These are phyloP conservation scores for Monodelphis domestica DNA, from an alignment of 2,797 vertebrate species.

Conservation along the genomic window DNA sequence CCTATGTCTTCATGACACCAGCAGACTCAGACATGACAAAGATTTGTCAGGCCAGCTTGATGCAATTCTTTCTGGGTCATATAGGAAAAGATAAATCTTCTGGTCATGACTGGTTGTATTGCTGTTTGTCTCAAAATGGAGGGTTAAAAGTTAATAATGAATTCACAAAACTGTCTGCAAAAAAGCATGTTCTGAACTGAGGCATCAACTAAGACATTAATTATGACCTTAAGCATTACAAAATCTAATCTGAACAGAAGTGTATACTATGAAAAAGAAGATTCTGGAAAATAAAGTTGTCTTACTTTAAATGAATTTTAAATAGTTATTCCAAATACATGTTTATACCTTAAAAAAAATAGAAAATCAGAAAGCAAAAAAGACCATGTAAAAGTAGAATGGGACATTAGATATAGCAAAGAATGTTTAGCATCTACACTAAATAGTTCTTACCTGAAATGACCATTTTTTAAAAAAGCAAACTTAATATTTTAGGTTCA, in stretches of 20 bases:
- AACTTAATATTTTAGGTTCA: neutral
- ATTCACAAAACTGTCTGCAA: neutral
- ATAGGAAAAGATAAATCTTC: conserved; percentile 1
- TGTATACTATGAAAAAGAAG: neutral
- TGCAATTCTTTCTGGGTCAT: neutral
- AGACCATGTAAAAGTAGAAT: neutral
- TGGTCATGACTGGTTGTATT: neutral
- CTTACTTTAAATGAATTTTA: neutral
- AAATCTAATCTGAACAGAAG: conserved; percentile 21
- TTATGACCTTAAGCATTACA: neutral
- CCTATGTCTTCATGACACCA: conserved; percentile 28
- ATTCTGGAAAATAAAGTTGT: neutral
- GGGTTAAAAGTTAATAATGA: conserved; percentile 34
- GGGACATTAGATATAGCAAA: neutral
- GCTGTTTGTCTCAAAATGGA: neutral
- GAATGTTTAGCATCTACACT: neutral
- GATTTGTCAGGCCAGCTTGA: conserved; percentile 1
- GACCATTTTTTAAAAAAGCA: neutral
- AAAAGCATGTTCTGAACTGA: conserved; percentile 10
- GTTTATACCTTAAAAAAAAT: neutral
- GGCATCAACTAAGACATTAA: conserved; percentile 4
- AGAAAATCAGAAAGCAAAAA: neutral
- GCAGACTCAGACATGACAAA: conserved; percentile 20
- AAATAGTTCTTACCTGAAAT: neutral
- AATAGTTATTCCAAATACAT: neutral